A percentile compares a stretch with the other conserved stretches of the same genome.
These are phyloP conservation scores for Adela reaumurella DNA, from an alignment of 2,888 invertebrate species.

Conservation along the genomic window DNA sequence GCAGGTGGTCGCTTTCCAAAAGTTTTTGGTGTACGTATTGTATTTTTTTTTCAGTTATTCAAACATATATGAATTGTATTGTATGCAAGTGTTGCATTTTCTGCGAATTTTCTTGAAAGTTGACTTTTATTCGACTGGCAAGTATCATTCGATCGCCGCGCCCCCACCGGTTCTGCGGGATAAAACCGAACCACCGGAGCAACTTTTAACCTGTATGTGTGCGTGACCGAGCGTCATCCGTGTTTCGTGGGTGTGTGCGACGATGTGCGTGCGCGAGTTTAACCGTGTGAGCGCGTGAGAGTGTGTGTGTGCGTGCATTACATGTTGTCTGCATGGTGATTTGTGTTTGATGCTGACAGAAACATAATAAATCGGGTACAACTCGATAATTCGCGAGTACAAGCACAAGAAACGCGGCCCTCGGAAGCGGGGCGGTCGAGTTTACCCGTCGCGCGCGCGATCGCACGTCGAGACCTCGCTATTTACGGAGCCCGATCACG, in stretches of 20 bases:
- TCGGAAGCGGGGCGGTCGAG: conserved; percentile 29
- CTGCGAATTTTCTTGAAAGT: too few species aligned
- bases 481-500: conserved; percentile 54
- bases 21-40: too few species aligned
- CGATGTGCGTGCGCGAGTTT: conserved; percentile 45
- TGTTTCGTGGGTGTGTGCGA: conserved; percentile 14
- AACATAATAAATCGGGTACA: conserved; percentile 51
- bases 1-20: too few species aligned
- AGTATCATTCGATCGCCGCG: neutral
- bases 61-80: too few species aligned
- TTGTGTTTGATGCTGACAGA: conserved; percentile 55
- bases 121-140: neutral
- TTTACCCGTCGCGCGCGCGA: conserved; percentile 54
- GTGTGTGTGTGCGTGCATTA: conserved; percentile 45
- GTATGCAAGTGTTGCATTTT: too few species aligned
- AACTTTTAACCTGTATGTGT: conserved; percentile 12
- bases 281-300: conserved; percentile 39
- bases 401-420: neutral
- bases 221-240: neutral
- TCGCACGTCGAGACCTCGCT: conserved; percentile 49
- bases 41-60: too few species aligned
- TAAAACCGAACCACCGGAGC: conserved; percentile 7
- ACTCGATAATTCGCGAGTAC: conserved; percentile 36
- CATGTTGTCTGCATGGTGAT: conserved; percentile 59
- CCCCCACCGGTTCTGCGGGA: neutral